Conservation (phyloP, 2,797 vertebrate species). For the Chiloscyllium punctatum region DNA sequence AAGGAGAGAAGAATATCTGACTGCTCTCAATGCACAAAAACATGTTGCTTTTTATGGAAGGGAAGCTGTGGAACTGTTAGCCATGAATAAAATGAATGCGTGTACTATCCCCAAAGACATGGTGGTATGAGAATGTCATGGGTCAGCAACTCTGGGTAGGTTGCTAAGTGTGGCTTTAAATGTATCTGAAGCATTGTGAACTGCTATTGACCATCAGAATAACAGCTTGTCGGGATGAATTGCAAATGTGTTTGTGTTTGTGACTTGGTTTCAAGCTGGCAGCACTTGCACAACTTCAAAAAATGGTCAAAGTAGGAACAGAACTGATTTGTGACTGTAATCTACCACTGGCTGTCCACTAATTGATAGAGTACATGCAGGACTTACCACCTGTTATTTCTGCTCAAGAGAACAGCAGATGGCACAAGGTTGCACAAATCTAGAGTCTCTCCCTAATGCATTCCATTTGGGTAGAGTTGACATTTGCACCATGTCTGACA, state of each 20-base stretch:
- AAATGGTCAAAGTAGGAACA: not conserved
- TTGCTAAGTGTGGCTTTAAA: constrained; percentile 30
- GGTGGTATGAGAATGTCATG: not conserved
- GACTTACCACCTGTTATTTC: not conserved
- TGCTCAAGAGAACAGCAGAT: not conserved
- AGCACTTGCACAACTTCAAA: constrained; percentile 19
- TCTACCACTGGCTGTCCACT: not conserved
- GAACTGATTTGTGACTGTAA: not conserved
- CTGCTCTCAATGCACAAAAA: not conserved
- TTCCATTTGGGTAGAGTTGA: not conserved
- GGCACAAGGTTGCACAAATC: not conserved
- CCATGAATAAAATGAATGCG: not conserved
- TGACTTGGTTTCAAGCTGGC: constrained; percentile 5
- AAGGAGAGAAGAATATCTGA: not conserved
- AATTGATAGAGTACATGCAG: not conserved
- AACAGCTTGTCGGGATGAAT: constrained; percentile 29
- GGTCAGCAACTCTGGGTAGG: constrained; percentile 10
- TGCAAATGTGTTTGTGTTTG: constrained; percentile 4
- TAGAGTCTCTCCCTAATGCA: not conserved
- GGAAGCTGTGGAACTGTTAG: not conserved
- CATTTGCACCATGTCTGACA: not conserved
- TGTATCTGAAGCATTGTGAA: not conserved
- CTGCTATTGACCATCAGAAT: constrained; percentile 16
- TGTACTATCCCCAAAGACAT: not conserved
- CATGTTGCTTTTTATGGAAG: not conserved